Conservation (phyloP, 1,140 invertebrate genomes). For the Hypsibius dujardini region DNA sequence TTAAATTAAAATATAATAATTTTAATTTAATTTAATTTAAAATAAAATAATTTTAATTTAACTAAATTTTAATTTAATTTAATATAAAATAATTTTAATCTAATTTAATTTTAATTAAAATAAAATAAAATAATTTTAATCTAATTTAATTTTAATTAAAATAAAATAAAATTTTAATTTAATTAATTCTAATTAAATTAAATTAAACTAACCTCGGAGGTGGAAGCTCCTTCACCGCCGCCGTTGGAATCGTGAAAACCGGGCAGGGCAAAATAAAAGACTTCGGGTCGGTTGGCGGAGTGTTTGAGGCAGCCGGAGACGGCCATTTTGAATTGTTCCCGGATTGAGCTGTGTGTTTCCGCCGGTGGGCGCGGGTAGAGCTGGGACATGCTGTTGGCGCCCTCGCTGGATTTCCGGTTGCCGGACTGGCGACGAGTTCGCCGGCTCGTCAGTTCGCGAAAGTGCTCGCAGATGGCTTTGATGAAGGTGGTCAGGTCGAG, state of each 20-base stretch:
- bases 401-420: not conserved
- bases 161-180: too few species aligned
- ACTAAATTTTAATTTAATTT: too few species aligned
- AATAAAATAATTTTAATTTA: too few species aligned
- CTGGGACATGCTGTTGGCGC: not conserved
- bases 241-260: constrained; percentile 22
- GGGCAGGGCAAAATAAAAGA: constrained; percentile 43
- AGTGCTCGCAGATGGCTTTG: constrained; percentile 32
- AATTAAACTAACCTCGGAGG: not conserved
- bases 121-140: too few species aligned
- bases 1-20: too few species aligned
- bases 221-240: not conserved
- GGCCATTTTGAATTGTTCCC: constrained; percentile 45
- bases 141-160: too few species aligned
- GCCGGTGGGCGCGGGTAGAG: constrained; percentile 20
- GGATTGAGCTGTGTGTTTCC: constrained; percentile 42
- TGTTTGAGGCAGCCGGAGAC: constrained; percentile 45
- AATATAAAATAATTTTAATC: too few species aligned
- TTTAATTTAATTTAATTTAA: too few species aligned
- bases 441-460: constrained; percentile 22
- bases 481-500: constrained; percentile 54
- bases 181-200: too few species aligned
- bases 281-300: constrained; percentile 46
- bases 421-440: not conserved
- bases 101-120: too few species aligned